Evolutionary conservation across 2,113 vertebrate genomes (phyloP).

Genomic region (Chaetura pelagica): DNA sequence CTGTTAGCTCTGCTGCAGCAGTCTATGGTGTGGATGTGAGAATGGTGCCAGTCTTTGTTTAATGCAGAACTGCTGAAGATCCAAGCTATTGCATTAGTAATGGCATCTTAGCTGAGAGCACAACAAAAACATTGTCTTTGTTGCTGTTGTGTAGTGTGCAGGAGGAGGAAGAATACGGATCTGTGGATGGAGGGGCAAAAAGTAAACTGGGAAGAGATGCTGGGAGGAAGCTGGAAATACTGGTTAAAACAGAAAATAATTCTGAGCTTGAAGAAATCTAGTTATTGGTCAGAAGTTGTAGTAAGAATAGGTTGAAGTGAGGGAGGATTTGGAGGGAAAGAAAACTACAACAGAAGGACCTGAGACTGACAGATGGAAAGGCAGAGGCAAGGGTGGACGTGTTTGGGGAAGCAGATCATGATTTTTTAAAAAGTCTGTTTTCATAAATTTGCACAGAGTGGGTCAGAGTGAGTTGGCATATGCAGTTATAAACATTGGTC

Average conservation of each 20-base stretch:
- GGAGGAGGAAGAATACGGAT: background rate
- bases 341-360: too few relatives aligned
- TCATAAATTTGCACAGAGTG: background rate
- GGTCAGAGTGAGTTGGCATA: background rate
- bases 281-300: background rate
- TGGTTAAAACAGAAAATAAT: background rate
- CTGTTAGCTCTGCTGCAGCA: background rate
- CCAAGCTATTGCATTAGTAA: background rate
- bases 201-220: background rate
- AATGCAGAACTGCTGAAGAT: background rate
- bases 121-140: fast-evolving
- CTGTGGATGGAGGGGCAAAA: background rate
- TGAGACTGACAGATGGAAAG: background rate
- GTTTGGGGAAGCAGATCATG: background rate
- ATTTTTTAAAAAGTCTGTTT: background rate
- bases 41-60: background rate
- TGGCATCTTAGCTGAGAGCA: background rate
- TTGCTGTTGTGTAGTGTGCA: background rate
- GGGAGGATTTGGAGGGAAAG: background rate
- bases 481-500: background rate
- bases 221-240: background rate
- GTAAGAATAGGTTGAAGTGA: background rate
- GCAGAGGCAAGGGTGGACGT: background rate
- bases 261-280: background rate
- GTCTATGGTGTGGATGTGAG: background rate